A percentile compares a stretch with the other conserved stretches of the same genome.
Evolutionary conservation across 2,888 invertebrate species (phyloP).

Genomic region (Lordiphosa fenestrarum): DNA sequence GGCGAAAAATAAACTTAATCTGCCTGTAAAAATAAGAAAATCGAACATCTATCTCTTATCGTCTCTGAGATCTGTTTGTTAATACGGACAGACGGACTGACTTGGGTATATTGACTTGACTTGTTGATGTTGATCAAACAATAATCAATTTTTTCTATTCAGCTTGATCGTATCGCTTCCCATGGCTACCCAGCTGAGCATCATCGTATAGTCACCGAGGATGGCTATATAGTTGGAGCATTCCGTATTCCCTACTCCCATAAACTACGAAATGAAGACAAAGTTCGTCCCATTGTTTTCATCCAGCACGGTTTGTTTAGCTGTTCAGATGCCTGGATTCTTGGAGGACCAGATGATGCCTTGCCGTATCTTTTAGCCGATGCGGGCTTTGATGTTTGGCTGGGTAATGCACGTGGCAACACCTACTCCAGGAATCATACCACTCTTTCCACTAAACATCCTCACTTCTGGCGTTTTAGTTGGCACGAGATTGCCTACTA

Average conservation of each 20-base stretch:
- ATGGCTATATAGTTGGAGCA: conserved; percentile 69
- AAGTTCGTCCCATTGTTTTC: conserved; percentile 74
- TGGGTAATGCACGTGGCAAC: conserved; percentile 76
- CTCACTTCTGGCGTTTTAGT: conserved; percentile 81
- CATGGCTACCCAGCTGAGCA: conserved; percentile 85
- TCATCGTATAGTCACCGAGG: conserved; percentile 80
- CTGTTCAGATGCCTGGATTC: conserved; percentile 72
- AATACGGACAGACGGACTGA: too few species aligned
- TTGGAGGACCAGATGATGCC: conserved; percentile 61
- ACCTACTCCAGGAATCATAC: conserved; percentile 61
- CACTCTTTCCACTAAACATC: conserved; percentile 33
- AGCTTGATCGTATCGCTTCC: conserved; percentile 75
- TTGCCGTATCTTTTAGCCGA: conserved; percentile 72
- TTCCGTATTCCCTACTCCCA: conserved; percentile 73
- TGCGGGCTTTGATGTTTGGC: conserved; percentile 77
- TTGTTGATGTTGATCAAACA: too few species aligned
- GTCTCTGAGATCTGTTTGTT: too few species aligned
- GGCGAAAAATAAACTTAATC: too few species aligned
- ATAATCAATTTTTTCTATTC: not conserved
- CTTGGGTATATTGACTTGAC: too few species aligned
- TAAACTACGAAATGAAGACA: conserved; percentile 54
- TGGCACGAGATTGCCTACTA: conserved; percentile 93
- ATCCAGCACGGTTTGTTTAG: conserved; percentile 81
- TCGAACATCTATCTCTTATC: too few species aligned
- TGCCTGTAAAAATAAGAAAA: too few species aligned